Conservation (phyloP, 2,797 vertebrate genomes). For the Gadopsis bispinosus region DNA sequence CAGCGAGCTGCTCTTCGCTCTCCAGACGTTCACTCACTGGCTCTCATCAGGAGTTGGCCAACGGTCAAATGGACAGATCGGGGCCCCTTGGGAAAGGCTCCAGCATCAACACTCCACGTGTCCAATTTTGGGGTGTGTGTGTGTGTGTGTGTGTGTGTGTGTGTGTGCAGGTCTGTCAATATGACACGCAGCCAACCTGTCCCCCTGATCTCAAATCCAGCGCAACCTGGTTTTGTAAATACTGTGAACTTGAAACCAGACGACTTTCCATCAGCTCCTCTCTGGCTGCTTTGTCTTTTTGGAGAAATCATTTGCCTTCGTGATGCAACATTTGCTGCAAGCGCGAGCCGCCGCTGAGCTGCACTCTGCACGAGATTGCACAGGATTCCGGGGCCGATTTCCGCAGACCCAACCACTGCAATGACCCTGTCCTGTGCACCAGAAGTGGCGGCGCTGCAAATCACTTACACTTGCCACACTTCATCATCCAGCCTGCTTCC, state of each 20-base stretch:
- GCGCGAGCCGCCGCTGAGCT: slow-evolving; percentile 25
- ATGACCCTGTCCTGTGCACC: slow-evolving; percentile 13
- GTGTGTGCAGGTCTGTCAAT: slow-evolving; percentile 60
- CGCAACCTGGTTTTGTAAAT: slow-evolving; percentile 70
- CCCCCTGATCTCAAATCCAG: slow-evolving; percentile 68
- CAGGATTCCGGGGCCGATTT: neutral
- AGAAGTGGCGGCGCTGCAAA: slow-evolving; percentile 50
- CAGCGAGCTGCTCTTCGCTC: slow-evolving; percentile 58
- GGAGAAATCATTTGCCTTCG: slow-evolving; percentile 41
- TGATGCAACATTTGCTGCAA: slow-evolving; percentile 66
- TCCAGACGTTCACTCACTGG: slow-evolving; percentile 70
- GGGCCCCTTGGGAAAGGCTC: slow-evolving; percentile 74
- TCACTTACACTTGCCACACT: slow-evolving; percentile 71
- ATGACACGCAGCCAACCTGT: slow-evolving; percentile 63
- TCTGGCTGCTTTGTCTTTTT: slow-evolving; percentile 36
- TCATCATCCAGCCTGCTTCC: slow-evolving; percentile 55
- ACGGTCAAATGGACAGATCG: slow-evolving; percentile 72
- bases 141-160: slow-evolving; percentile 25
- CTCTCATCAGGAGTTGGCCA: slow-evolving; percentile 77
- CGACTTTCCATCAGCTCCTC: slow-evolving; percentile 75
- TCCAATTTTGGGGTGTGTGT: slow-evolving; percentile 61
- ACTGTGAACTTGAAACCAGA: slow-evolving; percentile 61
- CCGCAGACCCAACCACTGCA: neutral
- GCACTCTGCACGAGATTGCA: slow-evolving; percentile 32
- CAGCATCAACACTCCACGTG: slow-evolving; percentile 81